These are phyloP conservation scores for Pycnonotus jocosus DNA, from an alignment of 2,113 vertebrate genomes.

Conservation along the genomic window DNA sequence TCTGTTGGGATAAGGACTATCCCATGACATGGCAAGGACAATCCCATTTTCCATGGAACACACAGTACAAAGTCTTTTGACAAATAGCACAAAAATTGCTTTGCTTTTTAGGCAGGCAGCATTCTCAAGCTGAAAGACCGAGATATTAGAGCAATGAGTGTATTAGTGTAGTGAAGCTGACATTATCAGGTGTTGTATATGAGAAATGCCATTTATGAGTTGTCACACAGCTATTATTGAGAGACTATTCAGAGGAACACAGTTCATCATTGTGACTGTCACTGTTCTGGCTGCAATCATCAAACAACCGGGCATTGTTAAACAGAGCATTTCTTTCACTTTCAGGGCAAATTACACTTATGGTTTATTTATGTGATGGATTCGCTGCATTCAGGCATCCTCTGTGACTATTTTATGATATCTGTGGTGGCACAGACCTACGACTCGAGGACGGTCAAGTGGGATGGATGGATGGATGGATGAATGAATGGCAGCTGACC, in stretches of 20 bases:
- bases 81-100: not conserved
- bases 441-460: accelerated
- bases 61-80: not conserved
- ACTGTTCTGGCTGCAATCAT: not conserved
- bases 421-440: not conserved
- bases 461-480: not conserved
- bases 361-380: not conserved
- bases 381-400: not conserved
- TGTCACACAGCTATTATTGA: constrained; percentile 3
- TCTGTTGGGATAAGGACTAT: not conserved
- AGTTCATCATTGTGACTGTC: not conserved
- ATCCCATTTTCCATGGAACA: not conserved
- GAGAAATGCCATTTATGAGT: constrained; percentile 1
- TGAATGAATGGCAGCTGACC: not conserved
- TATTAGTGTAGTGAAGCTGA: not conserved
- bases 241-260: not conserved
- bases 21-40: not conserved
- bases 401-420: not conserved
- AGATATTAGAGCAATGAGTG: not conserved
- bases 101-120: not conserved
- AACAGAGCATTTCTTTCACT: not conserved
- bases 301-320: not conserved
- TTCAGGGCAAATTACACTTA: not conserved
- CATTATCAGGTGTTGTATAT: not conserved
- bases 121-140: not conserved